phyloP scores from a whole-genome alignment of 2,888 invertebrate species.

The Allophyes oxyacanthae region DNA sequence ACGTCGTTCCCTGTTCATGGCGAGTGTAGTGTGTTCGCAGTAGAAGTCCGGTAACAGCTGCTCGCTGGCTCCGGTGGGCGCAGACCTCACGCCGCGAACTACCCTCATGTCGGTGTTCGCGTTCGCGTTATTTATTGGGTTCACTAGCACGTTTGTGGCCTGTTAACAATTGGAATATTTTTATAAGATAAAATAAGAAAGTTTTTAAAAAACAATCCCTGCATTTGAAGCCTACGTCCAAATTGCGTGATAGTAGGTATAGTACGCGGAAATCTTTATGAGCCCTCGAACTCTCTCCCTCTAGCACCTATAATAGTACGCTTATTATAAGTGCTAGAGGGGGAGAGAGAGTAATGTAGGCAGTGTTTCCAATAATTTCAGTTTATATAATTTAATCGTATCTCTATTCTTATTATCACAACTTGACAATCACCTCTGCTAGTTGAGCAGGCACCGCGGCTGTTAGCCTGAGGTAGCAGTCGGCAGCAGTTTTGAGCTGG shows the following conservation, averaged over 20 bases:
- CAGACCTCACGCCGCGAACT: slow-evolving; percentile 91
- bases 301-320: too few species aligned
- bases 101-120: slow-evolving; percentile 91
- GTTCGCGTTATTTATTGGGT: slow-evolving; percentile 92
- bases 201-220: too few species aligned
- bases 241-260: too few species aligned
- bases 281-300: too few species aligned
- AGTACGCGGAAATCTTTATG: too few species aligned
- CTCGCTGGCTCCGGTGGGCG: slow-evolving; percentile 91
- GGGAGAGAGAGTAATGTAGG: too few species aligned
- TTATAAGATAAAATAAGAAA: too few species aligned
- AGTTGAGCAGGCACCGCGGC: slow-evolving; percentile 94
- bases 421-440: slow-evolving; percentile 88
- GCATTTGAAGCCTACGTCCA: too few species aligned
- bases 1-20: slow-evolving; percentile 97
- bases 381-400: too few species aligned
- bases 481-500: slow-evolving; percentile 93
- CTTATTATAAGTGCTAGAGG: too few species aligned
- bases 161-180: slow-evolving; percentile 71
- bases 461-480: slow-evolving; percentile 91
- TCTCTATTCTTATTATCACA: too few species aligned
- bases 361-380: too few species aligned
- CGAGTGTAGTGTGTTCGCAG: slow-evolving; percentile 97
- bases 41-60: slow-evolving; percentile 98
- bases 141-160: slow-evolving; percentile 92